Evolutionary conservation across 2,797 vertebrate species (phyloP).

Genomic region (Centropyge bicolor): DNA sequence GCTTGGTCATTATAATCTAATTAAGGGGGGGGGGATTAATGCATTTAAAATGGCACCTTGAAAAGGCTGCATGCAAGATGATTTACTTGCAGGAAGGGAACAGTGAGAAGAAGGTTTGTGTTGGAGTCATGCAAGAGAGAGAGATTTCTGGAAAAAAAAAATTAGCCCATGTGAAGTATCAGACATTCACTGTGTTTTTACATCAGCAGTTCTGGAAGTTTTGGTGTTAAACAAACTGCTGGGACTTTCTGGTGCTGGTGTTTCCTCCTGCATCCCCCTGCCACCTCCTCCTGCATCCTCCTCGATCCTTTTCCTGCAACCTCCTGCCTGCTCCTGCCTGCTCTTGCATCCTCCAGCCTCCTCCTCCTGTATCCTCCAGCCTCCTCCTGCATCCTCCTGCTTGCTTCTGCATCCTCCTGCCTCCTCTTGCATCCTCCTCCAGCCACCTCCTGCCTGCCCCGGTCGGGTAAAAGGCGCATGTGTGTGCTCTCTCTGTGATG

Average conservation of each 20-base stretch:
- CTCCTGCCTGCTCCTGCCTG: conserved; percentile 12
- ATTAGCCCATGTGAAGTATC: not conserved
- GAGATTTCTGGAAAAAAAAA: too few species aligned
- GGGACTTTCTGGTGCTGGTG: conserved; percentile 33
- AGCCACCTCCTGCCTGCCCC: conserved; percentile 2
- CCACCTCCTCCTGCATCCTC: too few species aligned
- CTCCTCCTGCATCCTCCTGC: too few species aligned
- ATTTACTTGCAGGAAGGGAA: not conserved
- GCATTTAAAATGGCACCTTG: conserved; percentile 19
- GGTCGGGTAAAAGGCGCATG: conserved; percentile 86
- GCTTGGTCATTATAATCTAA: conserved; percentile 1
- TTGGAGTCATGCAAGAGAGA: not conserved
- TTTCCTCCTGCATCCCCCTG: not conserved
- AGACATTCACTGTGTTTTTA: not conserved
- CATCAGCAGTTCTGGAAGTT: conserved; percentile 63
- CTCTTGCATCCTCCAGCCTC: too few species aligned
- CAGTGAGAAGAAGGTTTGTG: too few species aligned
- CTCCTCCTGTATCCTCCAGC: too few species aligned
- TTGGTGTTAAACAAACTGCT: conserved; percentile 26
- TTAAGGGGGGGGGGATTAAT: too few species aligned
- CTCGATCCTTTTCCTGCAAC: too few species aligned
- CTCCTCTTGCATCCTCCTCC: too few species aligned
- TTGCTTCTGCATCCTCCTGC: too few species aligned
- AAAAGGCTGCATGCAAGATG: not conserved
- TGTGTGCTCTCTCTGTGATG: conserved; percentile 79